Conservation (phyloP, 1,140 invertebrate genomes). For the Nomia melanderi region DNA sequence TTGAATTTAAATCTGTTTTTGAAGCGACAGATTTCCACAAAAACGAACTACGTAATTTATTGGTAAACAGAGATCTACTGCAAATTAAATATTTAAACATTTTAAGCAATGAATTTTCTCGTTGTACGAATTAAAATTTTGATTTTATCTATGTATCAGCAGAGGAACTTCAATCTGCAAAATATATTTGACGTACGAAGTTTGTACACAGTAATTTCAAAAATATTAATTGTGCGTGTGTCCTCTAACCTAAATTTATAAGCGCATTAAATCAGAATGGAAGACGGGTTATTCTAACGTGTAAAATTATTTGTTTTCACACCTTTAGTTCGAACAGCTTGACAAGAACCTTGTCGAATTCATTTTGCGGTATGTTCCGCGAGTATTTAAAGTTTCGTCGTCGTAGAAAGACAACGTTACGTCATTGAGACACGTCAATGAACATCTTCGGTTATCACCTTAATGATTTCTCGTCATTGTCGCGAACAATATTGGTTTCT, state of each 20-base stretch:
- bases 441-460: conserved; percentile 40
- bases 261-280: neutral
- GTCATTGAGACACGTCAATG: conserved; percentile 50
- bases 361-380: conserved; percentile 18
- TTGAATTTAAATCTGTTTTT: too few relatives aligned
- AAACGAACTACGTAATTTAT: too few relatives aligned
- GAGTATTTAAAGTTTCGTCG: conserved; percentile 25
- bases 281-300: too few relatives aligned
- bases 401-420: conserved; percentile 36
- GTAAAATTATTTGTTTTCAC: neutral
- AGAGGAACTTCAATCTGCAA: too few relatives aligned
- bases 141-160: too few relatives aligned
- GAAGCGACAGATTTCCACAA: too few relatives aligned
- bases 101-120: too few relatives aligned
- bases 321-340: conserved; percentile 27
- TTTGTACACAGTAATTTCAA: neutral
- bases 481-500: neutral
- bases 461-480: conserved; percentile 1
- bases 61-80: too few relatives aligned
- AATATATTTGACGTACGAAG: conserved; percentile 12
- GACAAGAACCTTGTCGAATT: conserved; percentile 5
- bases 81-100: too few relatives aligned
- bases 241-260: conserved; percentile 21
- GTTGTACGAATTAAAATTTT: too few relatives aligned
- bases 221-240: neutral